Evolutionary conservation across 2,888 invertebrate genomes (phyloP).

Genomic region (Noctua fimbriata): DNA sequence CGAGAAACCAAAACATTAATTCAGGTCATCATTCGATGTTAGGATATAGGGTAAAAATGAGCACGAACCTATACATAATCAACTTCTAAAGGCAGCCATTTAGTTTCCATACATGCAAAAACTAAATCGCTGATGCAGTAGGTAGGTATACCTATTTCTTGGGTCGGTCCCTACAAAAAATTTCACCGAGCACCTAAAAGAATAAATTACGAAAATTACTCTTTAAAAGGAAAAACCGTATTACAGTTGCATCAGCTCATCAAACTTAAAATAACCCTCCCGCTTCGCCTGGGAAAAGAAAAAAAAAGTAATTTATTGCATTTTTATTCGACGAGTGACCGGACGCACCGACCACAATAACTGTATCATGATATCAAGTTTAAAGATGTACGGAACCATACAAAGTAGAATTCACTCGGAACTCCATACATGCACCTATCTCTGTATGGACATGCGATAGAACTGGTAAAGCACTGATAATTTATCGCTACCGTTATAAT

Average conservation of each 20-base stretch:
- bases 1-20: background rate
- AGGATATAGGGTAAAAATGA: background rate
- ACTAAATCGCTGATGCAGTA: background rate
- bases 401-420: slow-evolving; percentile 46
- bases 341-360: slow-evolving; percentile 56
- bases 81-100: background rate
- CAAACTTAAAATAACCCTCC: slow-evolving; percentile 40
- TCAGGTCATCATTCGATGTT: background rate
- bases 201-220: slow-evolving; percentile 7
- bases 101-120: background rate
- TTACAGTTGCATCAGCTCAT: slow-evolving; percentile 4
- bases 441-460: slow-evolving; percentile 60
- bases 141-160: background rate
- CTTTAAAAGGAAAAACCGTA: slow-evolving; percentile 16
- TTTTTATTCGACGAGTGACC: slow-evolving; percentile 55
- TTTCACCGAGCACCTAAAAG: background rate
- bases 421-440: slow-evolving; percentile 60
- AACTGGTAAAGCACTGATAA: slow-evolving; percentile 70
- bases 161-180: background rate
- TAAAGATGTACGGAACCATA: slow-evolving; percentile 55
- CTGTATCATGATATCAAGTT: slow-evolving; percentile 65
- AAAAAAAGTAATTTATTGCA: slow-evolving; percentile 49
- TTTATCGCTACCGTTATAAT: slow-evolving; percentile 78
- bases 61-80: background rate
- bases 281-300: slow-evolving; percentile 33